These are phyloP conservation scores for Zaprionus nigranus DNA, from an alignment of 1,140 invertebrate species.

Conservation along the genomic window DNA sequence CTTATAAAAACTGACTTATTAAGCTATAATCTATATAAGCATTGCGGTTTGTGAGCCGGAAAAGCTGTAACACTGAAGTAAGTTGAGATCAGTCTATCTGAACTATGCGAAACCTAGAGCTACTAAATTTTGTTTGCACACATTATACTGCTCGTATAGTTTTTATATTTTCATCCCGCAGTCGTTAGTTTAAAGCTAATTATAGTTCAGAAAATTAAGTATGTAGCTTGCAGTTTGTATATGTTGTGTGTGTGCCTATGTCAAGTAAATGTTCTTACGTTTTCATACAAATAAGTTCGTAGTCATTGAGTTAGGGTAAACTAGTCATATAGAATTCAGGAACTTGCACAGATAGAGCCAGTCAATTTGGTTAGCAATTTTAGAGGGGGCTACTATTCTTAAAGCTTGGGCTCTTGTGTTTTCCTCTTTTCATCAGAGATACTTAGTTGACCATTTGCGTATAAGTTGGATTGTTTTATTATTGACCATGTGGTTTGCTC, in stretches of 20 bases:
- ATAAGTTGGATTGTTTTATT: conserved; percentile 15
- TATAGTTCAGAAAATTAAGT: neutral
- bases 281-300: neutral
- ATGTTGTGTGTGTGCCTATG: neutral
- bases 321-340: neutral
- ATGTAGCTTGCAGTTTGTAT: neutral
- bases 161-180: neutral
- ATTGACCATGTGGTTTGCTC: conserved; percentile 14
- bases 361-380: neutral
- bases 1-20: neutral
- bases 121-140: neutral
- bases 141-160: neutral
- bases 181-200: conserved; percentile 7
- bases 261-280: conserved; percentile 1
- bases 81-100: neutral
- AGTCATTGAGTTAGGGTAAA: neutral
- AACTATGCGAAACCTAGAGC: neutral
- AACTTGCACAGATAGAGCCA: neutral
- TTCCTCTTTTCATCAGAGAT: conserved; percentile 22
- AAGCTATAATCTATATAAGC: neutral
- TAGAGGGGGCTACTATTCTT: too few relatives aligned
- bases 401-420: neutral
- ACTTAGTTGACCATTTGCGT: conserved; percentile 11
- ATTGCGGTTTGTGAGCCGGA: neutral
- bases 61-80: neutral